Evolutionary conservation across 2,797 vertebrate genomes (phyloP).

Genomic region (Zenarchopterus dispar): DNA sequence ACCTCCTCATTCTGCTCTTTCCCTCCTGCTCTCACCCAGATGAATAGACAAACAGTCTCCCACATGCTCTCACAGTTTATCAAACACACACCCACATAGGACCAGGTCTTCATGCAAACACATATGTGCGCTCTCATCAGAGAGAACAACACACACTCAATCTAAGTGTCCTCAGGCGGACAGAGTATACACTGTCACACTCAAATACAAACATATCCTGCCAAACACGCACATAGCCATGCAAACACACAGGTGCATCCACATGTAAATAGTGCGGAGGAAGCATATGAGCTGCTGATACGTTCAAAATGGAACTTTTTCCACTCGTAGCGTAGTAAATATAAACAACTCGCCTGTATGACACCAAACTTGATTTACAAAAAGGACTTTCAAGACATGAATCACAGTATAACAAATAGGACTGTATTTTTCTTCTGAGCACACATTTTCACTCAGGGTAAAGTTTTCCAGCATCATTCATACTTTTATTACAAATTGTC

Average conservation of each 20-base stretch:
- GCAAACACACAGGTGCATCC: conserved; percentile 77
- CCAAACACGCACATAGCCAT: conserved; percentile 66
- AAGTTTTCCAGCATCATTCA: conserved; percentile 1
- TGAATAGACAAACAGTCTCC: conserved; percentile 87
- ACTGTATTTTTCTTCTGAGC: conserved; percentile 34
- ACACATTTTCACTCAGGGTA: conserved; percentile 9
- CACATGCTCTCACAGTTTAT: conserved; percentile 86
- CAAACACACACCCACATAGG: conserved; percentile 85
- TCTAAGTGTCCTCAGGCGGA: conserved; percentile 70
- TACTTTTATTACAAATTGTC: not conserved
- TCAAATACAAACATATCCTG: conserved; percentile 73
- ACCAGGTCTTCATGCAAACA: conserved; percentile 82
- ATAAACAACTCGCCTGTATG: conserved; percentile 46
- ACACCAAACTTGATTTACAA: conserved; percentile 38
- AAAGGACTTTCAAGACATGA: conserved; percentile 49
- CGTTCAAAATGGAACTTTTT: conserved; percentile 57
- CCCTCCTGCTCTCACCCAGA: conserved; percentile 71
- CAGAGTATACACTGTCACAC: conserved; percentile 77
- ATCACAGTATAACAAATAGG: conserved; percentile 28
- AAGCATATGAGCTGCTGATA: conserved; percentile 47
- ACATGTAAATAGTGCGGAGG: conserved; percentile 62
- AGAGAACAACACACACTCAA: conserved; percentile 71
- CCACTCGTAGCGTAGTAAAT: conserved; percentile 42
- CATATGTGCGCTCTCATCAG: conserved; percentile 78
- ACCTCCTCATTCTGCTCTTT: conserved; percentile 75